Evolutionary conservation across 2,113 vertebrate genomes (phyloP).

Genomic region (Proterorhinus semilunaris): DNA sequence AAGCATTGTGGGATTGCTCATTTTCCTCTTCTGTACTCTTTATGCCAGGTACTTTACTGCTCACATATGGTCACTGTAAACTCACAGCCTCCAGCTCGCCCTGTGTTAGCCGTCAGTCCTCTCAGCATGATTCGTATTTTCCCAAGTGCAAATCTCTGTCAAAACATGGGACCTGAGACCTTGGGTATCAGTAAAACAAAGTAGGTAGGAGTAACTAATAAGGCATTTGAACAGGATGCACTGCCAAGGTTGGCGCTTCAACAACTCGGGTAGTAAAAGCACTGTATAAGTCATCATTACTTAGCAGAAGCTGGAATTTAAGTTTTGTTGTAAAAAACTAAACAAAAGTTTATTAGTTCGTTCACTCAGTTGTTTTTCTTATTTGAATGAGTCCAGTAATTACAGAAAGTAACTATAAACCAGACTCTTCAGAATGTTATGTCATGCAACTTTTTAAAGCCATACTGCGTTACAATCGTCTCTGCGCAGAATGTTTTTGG

Average conservation of each 20-base stretch:
- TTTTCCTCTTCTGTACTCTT: constrained; percentile 88
- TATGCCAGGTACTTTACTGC: constrained; percentile 85
- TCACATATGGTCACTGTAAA: background rate
- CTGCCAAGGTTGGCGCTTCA: background rate
- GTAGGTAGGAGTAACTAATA: background rate
- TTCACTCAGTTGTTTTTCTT: no score
- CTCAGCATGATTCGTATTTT: background rate
- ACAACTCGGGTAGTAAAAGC: background rate
- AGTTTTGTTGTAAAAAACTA: no score
- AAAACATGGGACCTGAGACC: background rate
- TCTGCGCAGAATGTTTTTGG: no score
- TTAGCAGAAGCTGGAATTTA: no score
- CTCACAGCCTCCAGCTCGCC: background rate
- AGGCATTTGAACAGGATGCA: background rate
- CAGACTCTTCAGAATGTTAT: no score
- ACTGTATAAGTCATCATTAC: background rate
- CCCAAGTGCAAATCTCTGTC: background rate
- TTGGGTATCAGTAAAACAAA: background rate
- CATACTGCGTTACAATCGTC: no score
- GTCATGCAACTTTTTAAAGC: no score
- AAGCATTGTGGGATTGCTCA: constrained; percentile 83
- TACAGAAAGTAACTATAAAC: no score
- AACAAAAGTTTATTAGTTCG: no score
- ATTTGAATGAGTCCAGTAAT: no score
- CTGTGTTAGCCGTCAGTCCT: background rate